These are phyloP conservation scores for Collichthys lucidus DNA, from an alignment of 2,113 vertebrate species.

Conservation along the genomic window DNA sequence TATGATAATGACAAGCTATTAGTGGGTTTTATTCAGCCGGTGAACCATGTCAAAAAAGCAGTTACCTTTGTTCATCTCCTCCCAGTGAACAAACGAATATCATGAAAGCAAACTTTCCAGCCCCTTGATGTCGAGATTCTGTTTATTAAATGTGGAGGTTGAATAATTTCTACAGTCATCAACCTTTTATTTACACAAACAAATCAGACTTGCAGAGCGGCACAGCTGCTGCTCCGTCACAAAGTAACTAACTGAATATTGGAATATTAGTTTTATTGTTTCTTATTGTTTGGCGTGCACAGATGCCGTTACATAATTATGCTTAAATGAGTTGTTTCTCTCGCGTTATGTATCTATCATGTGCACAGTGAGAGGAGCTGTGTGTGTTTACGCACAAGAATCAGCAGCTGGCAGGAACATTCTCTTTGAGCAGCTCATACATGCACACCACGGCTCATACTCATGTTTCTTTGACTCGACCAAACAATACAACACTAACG, in stretches of 20 bases:
- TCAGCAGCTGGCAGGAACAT: conserved; percentile 18
- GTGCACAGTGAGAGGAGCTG: conserved; percentile 5
- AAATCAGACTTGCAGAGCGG: conserved; percentile 5
- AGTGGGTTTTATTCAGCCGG: conserved; percentile 13
- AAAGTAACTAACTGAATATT: conserved; percentile 34
- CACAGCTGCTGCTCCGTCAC: conserved; percentile 23
- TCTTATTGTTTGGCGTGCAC: not conserved
- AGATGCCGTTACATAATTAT: conserved; percentile 36
- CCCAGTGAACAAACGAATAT: conserved; percentile 36
- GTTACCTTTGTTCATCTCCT: conserved; percentile 37
- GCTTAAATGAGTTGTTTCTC: conserved; percentile 2
- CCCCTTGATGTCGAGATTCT: conserved; percentile 40
- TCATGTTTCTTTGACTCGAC: conserved; percentile 3
- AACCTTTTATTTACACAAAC: conserved; percentile 43
- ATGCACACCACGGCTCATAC: conserved; percentile 9
- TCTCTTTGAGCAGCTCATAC: not conserved
- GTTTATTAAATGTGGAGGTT: conserved; percentile 21
- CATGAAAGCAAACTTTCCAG: conserved; percentile 33
- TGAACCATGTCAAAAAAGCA: not conserved
- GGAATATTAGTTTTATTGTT: conserved; percentile 22
- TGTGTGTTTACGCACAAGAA: conserved; percentile 12
- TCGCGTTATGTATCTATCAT: conserved; percentile 9
- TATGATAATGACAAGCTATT: conserved; percentile 9
- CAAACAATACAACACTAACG: conserved; percentile 3
- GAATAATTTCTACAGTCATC: conserved; percentile 55